A percentile compares a stretch with the other conserved stretches of the same genome.
phyloP scores from a whole-genome alignment of 2,888 invertebrate genomes.

The Tuberolachnus salignus region DNA sequence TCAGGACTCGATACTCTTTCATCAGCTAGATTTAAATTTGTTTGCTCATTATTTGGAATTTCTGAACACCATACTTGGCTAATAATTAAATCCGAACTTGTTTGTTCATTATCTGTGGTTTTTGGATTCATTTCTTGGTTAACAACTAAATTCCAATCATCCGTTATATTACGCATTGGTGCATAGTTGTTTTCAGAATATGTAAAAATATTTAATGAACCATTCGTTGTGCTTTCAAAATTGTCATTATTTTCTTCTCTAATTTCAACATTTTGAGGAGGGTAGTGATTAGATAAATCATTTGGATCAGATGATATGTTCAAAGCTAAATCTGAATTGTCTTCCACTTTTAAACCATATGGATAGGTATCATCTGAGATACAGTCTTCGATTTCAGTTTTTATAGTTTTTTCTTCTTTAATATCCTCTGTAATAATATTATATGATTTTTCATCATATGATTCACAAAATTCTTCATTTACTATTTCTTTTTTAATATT shows the following conservation, averaged over 20 bases:
- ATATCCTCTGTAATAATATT: background rate
- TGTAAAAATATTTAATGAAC: background rate
- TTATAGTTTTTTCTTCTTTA: background rate
- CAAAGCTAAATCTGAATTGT: background rate
- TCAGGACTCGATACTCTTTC: background rate
- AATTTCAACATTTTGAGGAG: background rate
- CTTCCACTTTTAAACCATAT: background rate
- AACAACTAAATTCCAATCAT: no score
- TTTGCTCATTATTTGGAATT: background rate
- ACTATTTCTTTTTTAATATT: background rate
- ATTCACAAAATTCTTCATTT: background rate
- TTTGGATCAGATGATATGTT: background rate
- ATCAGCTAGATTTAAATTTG: background rate
- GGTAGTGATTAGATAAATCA: background rate
- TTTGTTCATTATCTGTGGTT: no score
- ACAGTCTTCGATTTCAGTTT: background rate
- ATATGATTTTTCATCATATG: background rate
- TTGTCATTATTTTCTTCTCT: background rate
- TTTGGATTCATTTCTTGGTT: no score
- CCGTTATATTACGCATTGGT: background rate
- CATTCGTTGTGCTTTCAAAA: background rate
- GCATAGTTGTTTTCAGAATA: background rate
- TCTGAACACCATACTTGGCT: background rate
- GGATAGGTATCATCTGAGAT: no score
- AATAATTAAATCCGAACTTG: no score